Evolutionary conservation across 2,797 vertebrate genomes (phyloP).

Genomic region (Alca torda): DNA sequence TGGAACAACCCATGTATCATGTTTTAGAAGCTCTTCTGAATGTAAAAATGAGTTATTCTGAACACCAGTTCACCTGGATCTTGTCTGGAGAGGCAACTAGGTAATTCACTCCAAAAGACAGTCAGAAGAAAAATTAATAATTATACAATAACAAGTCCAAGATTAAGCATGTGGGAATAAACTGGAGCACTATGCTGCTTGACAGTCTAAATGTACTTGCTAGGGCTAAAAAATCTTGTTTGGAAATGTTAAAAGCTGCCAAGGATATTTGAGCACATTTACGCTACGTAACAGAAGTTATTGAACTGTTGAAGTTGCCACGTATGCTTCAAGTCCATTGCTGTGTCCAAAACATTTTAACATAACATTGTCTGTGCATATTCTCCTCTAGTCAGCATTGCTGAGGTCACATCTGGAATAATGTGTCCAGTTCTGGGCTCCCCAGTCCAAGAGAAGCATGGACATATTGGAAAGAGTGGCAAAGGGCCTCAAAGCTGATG

Average conservation of each 20-base stretch:
- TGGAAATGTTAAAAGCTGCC: background rate
- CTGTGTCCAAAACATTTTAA: background rate
- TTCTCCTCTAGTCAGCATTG: background rate
- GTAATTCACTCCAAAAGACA: background rate
- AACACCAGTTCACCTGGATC: background rate
- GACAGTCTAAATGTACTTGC: background rate
- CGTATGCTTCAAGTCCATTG: background rate
- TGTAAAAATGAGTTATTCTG: background rate
- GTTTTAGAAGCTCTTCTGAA: background rate
- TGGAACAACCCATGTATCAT: background rate
- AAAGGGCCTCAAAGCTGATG: background rate
- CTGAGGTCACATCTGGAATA: background rate
- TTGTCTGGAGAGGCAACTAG: background rate
- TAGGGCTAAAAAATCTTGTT: background rate
- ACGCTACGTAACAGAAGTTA: background rate
- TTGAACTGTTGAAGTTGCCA: background rate
- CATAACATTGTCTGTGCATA: accelerated
- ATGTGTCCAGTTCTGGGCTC: background rate
- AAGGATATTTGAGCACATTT: background rate
- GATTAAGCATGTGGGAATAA: background rate
- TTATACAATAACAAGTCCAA: background rate
- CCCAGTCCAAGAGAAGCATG: background rate
- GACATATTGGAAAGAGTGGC: background rate
- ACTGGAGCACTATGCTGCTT: background rate
- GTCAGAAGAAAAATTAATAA: background rate